Evolutionary conservation across 2,888 invertebrate species (phyloP), one percentile per base, ranked within the genome.

Genomic region (Nymphalis c-album): DNA sequence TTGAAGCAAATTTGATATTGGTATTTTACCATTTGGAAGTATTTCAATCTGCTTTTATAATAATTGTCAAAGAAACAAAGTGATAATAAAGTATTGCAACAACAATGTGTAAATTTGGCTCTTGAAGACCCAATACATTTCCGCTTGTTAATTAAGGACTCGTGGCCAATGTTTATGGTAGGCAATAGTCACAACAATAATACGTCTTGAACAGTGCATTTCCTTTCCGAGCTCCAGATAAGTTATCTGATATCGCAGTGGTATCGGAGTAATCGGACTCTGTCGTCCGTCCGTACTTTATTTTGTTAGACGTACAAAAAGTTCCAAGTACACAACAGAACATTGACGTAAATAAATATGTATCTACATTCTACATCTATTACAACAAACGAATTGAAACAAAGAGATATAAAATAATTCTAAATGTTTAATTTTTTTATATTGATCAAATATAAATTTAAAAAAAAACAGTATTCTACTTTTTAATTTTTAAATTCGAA

Each of bases 201-300:
- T 88, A 85, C 80, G 80, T 82, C 78, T 82, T 75, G 78, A 81
- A 76, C 76, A 75, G 78, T 75, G 77, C 76, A 75, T 85, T 88
- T 85, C 85, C 85, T 87, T 84, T 85, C 79, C 77, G 77, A 81
- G 83, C 77, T 76, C 51, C 63, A 71, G 77, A 75, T 78, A 73
- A 79, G 79, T 85, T 90, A 91, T 90, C 88, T 86, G 88, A 90
- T 88, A 81, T 81, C 82, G 83, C 83, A 85, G 82, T 75, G 82
- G 80, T 83, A 87, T 84, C 82, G 74, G 77, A 76, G 78, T 79
- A 83, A 85, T 88, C 83, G 74, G 74, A 75, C 82, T 57, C 57
- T 73, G 68, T 68, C 66, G 69, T 67, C 66, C 75, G 82, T 83
- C 85, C 84, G 85, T 86, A 81, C 82, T 69, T 64, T 63, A 63